phyloP scores from a whole-genome alignment of 2,888 invertebrate genomes.

The Drosophila crucigera region DNA sequence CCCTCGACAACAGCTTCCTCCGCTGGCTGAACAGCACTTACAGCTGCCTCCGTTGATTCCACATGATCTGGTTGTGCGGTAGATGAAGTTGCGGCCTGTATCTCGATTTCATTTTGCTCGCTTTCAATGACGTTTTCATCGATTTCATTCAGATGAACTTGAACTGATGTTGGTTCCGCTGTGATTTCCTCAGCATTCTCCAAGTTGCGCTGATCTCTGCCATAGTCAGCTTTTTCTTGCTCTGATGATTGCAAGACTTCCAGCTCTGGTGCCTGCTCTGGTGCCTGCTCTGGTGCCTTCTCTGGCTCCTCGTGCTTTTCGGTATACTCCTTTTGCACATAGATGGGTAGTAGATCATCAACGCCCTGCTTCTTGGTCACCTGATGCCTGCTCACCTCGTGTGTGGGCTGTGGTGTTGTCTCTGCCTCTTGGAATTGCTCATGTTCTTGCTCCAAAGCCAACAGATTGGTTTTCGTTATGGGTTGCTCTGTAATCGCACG shows the following conservation, averaged over 20 bases:
- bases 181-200: neutral
- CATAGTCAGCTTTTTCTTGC: neutral
- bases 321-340: slow-evolving; percentile 12
- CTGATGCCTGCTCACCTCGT: slow-evolving; percentile 64
- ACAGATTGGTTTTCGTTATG: slow-evolving; percentile 54
- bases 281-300: slow-evolving; percentile 1
- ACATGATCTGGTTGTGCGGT: slow-evolving; percentile 14
- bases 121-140: slow-evolving; percentile 44
- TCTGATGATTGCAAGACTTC: slow-evolving; percentile 12
- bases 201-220: slow-evolving; percentile 4
- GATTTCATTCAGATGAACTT: slow-evolving; percentile 36
- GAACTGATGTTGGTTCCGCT: slow-evolving; percentile 14
- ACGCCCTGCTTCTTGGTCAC: slow-evolving; percentile 74
- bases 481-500: slow-evolving; percentile 65
- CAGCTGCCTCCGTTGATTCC: slow-evolving; percentile 32
- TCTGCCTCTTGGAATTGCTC: slow-evolving; percentile 21
- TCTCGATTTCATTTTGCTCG: slow-evolving; percentile 25
- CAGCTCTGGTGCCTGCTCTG: neutral
- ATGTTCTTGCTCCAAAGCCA: slow-evolving; percentile 64
- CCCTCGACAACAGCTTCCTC: slow-evolving; percentile 16
- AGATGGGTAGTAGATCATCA: slow-evolving; percentile 54
- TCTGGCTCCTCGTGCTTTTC: slow-evolving; percentile 13
- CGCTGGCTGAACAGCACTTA: slow-evolving; percentile 7
- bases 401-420: slow-evolving; percentile 41
- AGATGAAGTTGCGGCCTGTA: slow-evolving; percentile 2